Conservation (phyloP, 2,797 vertebrate species). For the Orientallactaga sibirica region DNA sequence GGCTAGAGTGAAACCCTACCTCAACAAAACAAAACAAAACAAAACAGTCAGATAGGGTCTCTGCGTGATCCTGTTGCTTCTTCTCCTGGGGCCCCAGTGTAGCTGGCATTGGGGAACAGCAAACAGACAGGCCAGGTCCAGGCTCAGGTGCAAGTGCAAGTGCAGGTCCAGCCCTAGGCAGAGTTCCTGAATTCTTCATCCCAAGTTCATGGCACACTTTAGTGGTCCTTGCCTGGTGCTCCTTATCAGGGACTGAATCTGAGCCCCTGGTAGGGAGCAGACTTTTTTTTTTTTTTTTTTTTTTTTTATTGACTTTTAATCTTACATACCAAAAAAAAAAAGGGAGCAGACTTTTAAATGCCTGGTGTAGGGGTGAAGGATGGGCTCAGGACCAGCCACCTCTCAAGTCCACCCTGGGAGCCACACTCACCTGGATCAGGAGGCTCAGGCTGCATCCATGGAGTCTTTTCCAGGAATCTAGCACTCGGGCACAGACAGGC, state of each 20-base stretch:
- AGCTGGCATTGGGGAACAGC: no score
- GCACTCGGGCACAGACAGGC: background rate
- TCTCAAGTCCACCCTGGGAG: background rate
- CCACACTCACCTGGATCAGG: conserved; percentile 62
- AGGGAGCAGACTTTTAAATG: background rate
- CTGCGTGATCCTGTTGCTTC: no score
- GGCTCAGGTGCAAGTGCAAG: no score
- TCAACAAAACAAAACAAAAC: background rate
- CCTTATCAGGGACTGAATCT: background rate
- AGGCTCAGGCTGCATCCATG: background rate
- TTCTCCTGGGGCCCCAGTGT: background rate
- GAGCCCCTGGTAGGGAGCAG: background rate
- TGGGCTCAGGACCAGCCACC: background rate
- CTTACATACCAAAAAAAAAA: no score
- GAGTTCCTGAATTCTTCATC: no score
- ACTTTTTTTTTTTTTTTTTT: no score
- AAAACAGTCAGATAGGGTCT: background rate
- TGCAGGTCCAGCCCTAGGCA: no score
- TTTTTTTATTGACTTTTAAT: no score
- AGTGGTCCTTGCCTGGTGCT: background rate
- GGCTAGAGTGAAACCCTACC: no score
- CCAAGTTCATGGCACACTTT: background rate
- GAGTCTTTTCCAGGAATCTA: background rate
- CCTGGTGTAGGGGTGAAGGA: background rate
- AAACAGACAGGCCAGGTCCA: background rate